A percentile compares a stretch with the other conserved stretches of the same genome.
phyloP scores from a whole-genome alignment of 92 coral and sea anemone genomes.

The Zoanthus sociatus region DNA sequence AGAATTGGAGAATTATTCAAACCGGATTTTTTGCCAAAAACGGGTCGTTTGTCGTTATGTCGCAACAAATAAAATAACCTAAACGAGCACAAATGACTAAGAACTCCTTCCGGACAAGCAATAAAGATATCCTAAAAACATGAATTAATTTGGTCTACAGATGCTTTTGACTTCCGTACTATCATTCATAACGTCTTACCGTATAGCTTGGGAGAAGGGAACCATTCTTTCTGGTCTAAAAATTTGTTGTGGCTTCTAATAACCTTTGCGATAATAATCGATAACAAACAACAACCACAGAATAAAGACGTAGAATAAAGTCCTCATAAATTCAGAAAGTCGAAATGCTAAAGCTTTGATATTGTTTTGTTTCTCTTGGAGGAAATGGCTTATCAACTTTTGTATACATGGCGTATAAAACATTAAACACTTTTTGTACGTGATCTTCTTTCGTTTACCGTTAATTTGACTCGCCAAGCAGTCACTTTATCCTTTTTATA shows the following conservation, averaged over 20 bases:
- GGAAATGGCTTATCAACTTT: not conserved
- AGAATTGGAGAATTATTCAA: not conserved
- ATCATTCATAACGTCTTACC: not conserved
- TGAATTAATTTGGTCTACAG: slow-evolving; percentile 23
- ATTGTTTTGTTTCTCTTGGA: not conserved
- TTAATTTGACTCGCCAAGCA: not conserved
- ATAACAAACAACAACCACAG: not conserved
- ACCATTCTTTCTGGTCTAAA: not conserved
- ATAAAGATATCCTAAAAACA: not conserved
- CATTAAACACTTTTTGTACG: slow-evolving; percentile 9
- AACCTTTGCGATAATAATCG: not conserved
- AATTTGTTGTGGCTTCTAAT: slow-evolving; percentile 9
- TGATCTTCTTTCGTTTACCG: slow-evolving; percentile 2
- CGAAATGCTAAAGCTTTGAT: not conserved
- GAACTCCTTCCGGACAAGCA: slow-evolving; percentile 4
- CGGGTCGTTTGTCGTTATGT: not conserved
- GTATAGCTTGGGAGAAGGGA: not conserved
- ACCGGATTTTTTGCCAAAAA: not conserved
- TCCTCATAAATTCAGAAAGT: not conserved
- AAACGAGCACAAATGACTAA: not conserved
- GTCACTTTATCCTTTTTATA: not conserved
- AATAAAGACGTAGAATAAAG: not conserved
- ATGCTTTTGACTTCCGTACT: slow-evolving; percentile 35
- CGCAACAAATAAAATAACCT: not conserved
- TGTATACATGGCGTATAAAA: not conserved